Percentiles rank a stretch among this genome's conserved stretches.
phyloP scores from a whole-genome alignment of 2,797 vertebrate species.

The Crocodylus rhombifer region DNA sequence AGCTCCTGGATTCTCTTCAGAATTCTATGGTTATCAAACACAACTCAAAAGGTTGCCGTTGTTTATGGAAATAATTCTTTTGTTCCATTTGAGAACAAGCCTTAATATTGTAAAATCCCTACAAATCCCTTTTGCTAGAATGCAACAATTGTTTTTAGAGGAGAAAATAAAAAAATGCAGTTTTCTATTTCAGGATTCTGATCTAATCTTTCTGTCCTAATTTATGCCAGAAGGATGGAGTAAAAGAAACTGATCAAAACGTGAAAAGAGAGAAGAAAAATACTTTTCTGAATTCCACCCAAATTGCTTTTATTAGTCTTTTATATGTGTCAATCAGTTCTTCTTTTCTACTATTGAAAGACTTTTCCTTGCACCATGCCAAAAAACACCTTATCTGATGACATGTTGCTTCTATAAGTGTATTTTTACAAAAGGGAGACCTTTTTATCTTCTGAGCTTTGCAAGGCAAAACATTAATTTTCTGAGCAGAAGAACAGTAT shows the following conservation, averaged over 20 bases:
- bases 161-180: slow-evolving; percentile 2
- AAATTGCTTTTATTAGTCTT: background rate
- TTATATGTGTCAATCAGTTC: background rate
- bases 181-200: background rate
- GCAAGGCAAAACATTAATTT: background rate
- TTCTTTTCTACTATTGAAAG: background rate
- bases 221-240: background rate
- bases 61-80: too few species aligned
- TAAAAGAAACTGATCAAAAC: background rate
- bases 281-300: background rate
- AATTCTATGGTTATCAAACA: background rate
- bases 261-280: background rate
- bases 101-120: slow-evolving; percentile 34
- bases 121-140: background rate
- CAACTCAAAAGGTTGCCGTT: background rate
- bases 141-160: slow-evolving; percentile 15
- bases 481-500: background rate
- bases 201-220: background rate
- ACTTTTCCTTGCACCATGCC: background rate
- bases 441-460: background rate
- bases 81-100: background rate
- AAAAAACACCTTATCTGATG: rapidly evolving
- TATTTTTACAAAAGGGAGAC: background rate
- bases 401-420: background rate
- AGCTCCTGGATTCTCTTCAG: background rate